Evolutionary conservation across 2,113 vertebrate species (phyloP), one percentile per base, ranked within the genome.

Genomic region (Azemiops feae): DNA sequence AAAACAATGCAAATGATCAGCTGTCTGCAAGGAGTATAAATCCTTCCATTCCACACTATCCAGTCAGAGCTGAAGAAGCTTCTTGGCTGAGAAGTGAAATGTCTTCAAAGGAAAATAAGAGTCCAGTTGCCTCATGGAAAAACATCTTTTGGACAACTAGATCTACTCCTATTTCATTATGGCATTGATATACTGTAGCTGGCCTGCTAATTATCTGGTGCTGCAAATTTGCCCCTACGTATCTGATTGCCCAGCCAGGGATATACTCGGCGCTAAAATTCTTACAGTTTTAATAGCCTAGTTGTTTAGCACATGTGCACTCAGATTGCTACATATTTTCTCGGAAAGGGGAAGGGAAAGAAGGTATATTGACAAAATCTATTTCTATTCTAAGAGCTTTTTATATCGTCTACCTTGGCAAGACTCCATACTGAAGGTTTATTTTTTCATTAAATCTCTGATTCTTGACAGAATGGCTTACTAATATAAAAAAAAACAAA

Each of bases 401-500:
- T 93, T 92, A 50, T n/a, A 93, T 89, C 87, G 90, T 6, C 1
- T 87, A 92, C 86, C 95, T 92, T 92, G 45, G 7, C 14, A 95
- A 93, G 23, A 30, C 0, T 94, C 39, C 50, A 91, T 81, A 94
- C 0, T 0, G 90, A 3, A 0, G 86, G 3, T 92, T 96, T 95
- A 93, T 47, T 95, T 95, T 43, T 96, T 96, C 89, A 94, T 94
- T 96, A 92, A 53, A 96, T 92, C 1, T 94, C 34, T 89, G 39
- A 54, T 95, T 95, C 90, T 95, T 94, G 92, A 92, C 30, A 95
- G 85, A 95, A 93, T 20, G 94, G 0, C 55, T 95, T 96, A 93
- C n/a, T 34, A 86, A n/a, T 1, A 95, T 0, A 95, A 95, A 30
- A 95, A 94, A 30, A 95, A 94, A 0, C 18, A 93, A 92, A 60